Base-by-base conservation (phyloP, 2,113 vertebrate genomes). In the Oncorhynchus gorbuscha region DNA sequence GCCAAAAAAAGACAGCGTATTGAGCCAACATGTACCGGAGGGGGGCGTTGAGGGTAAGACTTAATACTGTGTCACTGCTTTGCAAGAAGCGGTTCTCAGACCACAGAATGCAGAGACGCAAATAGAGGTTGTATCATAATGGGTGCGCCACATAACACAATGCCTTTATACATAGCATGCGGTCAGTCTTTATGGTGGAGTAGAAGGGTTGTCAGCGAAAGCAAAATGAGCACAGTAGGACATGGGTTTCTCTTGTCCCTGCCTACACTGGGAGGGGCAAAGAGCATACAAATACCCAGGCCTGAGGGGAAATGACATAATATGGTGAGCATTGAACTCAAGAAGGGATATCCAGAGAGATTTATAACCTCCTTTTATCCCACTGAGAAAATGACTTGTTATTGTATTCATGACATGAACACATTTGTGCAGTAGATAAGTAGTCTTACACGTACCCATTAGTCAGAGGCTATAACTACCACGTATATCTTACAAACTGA, bases 281-380 rank as follows among this genome's bases (percentile, higher is more conserved):
- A 73, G 74, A 69, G 80, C 86, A 89, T 88, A 89, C 86, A 92
- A 90, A 92, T 83, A 89, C 86, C 85, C 39, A 87, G 86, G 90
- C 87, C 79, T 89, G 85, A 81, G 87, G 89, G 89, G 87, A 89
- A 89, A 86, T 91, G 83, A 91, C 84, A 89, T 90, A 87, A 91
- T 83, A 85, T 71, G 83, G 78, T 70, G 74, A 16, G 70, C 69
- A 6, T 77, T 67, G 70, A 69, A 35, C 8, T 18, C 32, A 69
- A 30, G 67, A 32, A 69, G 30, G 30, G 30, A 69, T 69, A 20
- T n/a, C 6, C 67, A 39, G 30, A 39, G 22, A 70, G 18, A 62
- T 58, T 58, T 58, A 62, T 22, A 22, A 22, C 59, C 59, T 62
- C 3, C n/a, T 62, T 62, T 62, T 62, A 62, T 62, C 59, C 7